Evolutionary conservation across 1,140 invertebrate species (phyloP).

Genomic region (Macrocentrus cingulum): DNA sequence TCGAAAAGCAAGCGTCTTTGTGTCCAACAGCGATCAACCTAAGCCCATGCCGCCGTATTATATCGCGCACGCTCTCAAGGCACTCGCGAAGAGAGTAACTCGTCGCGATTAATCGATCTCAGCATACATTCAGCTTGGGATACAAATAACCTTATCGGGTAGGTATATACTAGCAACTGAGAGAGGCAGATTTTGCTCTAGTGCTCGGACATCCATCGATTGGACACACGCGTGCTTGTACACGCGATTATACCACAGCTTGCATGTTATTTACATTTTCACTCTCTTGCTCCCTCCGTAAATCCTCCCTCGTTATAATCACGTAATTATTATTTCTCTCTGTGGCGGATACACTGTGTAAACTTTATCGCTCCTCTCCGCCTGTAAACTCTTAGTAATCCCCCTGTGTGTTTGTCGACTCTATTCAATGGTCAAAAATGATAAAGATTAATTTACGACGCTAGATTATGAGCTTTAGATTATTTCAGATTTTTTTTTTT

Average conservation of each 20-base stretch:
- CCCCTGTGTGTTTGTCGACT: too few relatives aligned
- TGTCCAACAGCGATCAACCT: background rate
- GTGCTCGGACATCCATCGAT: background rate
- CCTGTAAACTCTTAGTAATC: too few relatives aligned
- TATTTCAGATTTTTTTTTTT: too few relatives aligned
- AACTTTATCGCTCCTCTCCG: too few relatives aligned
- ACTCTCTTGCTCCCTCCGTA: too few relatives aligned
- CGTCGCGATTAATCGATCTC: slow-evolving; percentile 28
- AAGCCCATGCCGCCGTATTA: background rate
- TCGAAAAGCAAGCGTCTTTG: slow-evolving; percentile 9
- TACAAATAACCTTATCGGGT: slow-evolving; percentile 40
- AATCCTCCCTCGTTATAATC: slow-evolving; percentile 5
- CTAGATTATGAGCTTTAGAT: too few relatives aligned
- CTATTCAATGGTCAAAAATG: too few relatives aligned
- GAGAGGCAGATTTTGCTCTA: background rate
- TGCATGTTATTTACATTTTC: too few relatives aligned
- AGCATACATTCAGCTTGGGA: slow-evolving; percentile 34
- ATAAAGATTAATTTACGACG: too few relatives aligned
- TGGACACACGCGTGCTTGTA: slow-evolving; percentile 5
- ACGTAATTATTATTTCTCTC: slow-evolving; percentile 4
- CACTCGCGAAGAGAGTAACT: slow-evolving; percentile 22
- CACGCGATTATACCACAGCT: background rate
- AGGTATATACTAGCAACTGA: background rate
- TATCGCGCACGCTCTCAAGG: background rate
- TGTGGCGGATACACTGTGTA: background rate